These are phyloP conservation scores for Beaufortia kweichowensis DNA, from an alignment of 2,113 vertebrate genomes.

Conservation along the genomic window DNA sequence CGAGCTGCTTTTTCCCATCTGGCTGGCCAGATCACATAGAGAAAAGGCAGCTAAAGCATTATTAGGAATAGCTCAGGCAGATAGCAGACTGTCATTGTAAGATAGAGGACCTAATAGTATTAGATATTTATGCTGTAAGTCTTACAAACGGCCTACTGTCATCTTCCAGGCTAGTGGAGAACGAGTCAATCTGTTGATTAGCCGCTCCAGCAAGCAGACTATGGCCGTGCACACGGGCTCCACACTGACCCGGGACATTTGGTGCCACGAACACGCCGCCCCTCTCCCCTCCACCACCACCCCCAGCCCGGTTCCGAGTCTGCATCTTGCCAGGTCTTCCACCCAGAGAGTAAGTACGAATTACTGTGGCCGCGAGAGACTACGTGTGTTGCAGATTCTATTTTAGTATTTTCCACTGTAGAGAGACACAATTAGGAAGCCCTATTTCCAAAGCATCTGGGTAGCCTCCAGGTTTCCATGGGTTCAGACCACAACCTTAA, in stretches of 20 bases:
- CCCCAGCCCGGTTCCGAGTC: slow-evolving; percentile 68
- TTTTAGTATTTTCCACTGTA: background rate
- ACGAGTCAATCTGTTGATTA: slow-evolving; percentile 87
- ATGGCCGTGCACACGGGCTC: slow-evolving; percentile 73
- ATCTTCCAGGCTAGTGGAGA: slow-evolving; percentile 88
- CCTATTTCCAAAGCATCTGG: slow-evolving; percentile 15
- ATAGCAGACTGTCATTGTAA: background rate
- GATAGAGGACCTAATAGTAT: slow-evolving; percentile 20
- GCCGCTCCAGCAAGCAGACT: slow-evolving; percentile 82
- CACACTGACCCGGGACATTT: slow-evolving; percentile 80
- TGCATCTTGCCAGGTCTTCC: slow-evolving; percentile 70
- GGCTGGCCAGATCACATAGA: slow-evolving; percentile 13
- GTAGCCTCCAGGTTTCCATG: slow-evolving; percentile 24
- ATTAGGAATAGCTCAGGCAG: slow-evolving; percentile 19
- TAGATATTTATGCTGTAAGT: slow-evolving; percentile 7
- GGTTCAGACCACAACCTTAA: slow-evolving; percentile 35
- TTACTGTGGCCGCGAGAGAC: slow-evolving; percentile 15
- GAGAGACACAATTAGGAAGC: slow-evolving; percentile 5
- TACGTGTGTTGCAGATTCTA: slow-evolving; percentile 33
- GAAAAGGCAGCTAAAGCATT: slow-evolving; percentile 30
- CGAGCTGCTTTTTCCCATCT: slow-evolving; percentile 32
- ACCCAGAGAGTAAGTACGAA: slow-evolving; percentile 71
- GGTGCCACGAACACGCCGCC: slow-evolving; percentile 80
- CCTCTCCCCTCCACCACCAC: slow-evolving; percentile 85
- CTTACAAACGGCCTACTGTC: slow-evolving; percentile 34